Base-by-base conservation (phyloP, 1,140 invertebrate genomes). In the Belonocnema kinseyi region DNA sequence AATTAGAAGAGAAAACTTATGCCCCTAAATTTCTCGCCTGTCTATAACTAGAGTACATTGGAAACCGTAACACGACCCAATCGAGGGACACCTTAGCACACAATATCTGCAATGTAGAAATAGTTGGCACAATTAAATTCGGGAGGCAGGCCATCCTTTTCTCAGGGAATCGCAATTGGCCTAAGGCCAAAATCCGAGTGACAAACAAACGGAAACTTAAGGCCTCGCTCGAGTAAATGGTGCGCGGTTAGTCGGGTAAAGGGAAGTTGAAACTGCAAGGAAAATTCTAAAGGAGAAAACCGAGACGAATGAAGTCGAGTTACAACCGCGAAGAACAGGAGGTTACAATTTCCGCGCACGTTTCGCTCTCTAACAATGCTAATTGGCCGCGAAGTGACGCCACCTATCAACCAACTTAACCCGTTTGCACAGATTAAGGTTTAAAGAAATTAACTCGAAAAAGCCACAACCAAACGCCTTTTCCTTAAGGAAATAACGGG, bases 141-240 rank as follows among this genome's bases (percentile, higher is more conserved):
- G 70, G 80, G 77, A 78, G 76, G 76, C 80, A 78, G 77, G 74
- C 74, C 53, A 54, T 33, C 76, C 80, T 83, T 83, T 81, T 83
- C 75, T 78, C 77, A 58, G 71, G 82, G 78, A 77, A 83, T 75
- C 75, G 80, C 77, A 83, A 81, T 82, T 83, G 82, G 82, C 82
- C 50, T 58, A 21, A 16, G 53, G 82, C 82, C 82, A 83, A 72
- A 74, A 77, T 81, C 75, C 80, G 77, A 81, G 82, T 83, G 82
- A 83, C 78, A 83, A 83, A 83, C 78, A 83, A 83, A 83, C 80
- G 78, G 82, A 80, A 82, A 80, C 79, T 80, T 80, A 77, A 80
- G 56, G 40, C 79, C 40, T 13, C 33, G 19, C 58, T 46, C 26
- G 26, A 40, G 61, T 21, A 66, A 66, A 66, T 66, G 61, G 26